phyloP scores from a whole-genome alignment of 2,113 vertebrate genomes.

The Anarhynchus alexandrinus region DNA sequence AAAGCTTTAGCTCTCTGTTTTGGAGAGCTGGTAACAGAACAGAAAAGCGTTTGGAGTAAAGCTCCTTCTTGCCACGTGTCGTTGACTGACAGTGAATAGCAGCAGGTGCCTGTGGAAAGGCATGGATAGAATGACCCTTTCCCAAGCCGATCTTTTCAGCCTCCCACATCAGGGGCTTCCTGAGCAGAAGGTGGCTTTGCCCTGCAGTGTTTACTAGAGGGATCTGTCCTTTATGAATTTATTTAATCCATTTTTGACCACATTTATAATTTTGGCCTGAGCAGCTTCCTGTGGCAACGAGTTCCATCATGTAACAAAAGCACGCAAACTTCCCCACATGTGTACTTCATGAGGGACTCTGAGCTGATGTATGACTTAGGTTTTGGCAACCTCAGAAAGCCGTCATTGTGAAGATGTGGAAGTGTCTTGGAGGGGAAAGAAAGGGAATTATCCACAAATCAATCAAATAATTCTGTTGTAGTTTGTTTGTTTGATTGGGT shows the following conservation, averaged over 20 bases:
- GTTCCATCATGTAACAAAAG: not conserved
- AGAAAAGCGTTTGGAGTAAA: not conserved
- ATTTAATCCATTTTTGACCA: not conserved
- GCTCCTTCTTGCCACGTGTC: not conserved
- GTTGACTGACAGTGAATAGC: not conserved
- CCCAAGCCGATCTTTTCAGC: not conserved
- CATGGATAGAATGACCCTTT: not conserved
- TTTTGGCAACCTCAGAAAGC: slow-evolving; percentile 33
- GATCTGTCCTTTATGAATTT: not conserved
- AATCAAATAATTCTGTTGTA: not conserved
- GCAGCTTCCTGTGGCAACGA: not conserved
- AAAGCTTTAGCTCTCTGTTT: not conserved
- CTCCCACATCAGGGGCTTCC: not conserved
- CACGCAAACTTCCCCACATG: not conserved
- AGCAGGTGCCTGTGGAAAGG: not conserved
- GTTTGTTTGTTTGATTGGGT: not conserved
- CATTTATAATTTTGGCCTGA: not conserved
- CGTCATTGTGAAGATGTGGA: not conserved
- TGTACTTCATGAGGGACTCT: not conserved
- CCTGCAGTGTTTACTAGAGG: not conserved
- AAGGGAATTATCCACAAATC: not conserved
- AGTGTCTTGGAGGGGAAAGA: not conserved
- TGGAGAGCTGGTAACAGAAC: not conserved
- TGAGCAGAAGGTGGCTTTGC: not conserved
- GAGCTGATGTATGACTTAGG: not conserved